Evolutionary conservation across 2,113 vertebrate genomes (phyloP).

Genomic region (Equus quagga): DNA sequence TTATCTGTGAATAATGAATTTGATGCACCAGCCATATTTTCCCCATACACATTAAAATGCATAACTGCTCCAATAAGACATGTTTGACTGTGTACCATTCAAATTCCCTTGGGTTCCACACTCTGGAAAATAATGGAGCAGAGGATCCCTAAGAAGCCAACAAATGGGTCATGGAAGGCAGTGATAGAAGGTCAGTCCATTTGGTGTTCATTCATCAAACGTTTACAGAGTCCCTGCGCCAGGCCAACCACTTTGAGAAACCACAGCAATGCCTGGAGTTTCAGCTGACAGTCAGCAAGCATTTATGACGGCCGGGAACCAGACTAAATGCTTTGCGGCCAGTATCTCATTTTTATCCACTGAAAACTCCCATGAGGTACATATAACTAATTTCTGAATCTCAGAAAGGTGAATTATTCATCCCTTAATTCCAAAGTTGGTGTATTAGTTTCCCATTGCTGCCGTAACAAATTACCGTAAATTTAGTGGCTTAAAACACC

Average conservation of each 20-base stretch:
- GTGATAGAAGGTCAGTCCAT: neutral
- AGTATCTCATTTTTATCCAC: neutral
- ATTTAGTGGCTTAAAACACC: constrained; percentile 43
- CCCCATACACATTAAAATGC: constrained; percentile 36
- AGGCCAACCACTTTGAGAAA: neutral
- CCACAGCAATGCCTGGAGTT: neutral
- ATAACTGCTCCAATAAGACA: neutral
- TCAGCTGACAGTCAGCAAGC: neutral
- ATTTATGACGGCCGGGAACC: neutral
- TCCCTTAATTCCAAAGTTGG: constrained; percentile 49
- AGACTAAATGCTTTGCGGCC: constrained; percentile 6
- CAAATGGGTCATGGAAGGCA: neutral
- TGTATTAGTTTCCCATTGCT: constrained; percentile 46
- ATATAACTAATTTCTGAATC: constrained; percentile 57
- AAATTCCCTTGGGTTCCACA: constrained; percentile 8
- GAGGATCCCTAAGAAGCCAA: neutral
- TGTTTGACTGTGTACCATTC: neutral
- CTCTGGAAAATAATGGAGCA: neutral
- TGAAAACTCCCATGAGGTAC: constrained; percentile 30
- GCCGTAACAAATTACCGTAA: constrained; percentile 45
- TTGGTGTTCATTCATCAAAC: neutral
- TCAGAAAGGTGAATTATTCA: constrained; percentile 66
- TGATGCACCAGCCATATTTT: constrained; percentile 15
- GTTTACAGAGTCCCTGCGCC: neutral
- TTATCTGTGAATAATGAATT: constrained; percentile 54